A percentile compares a stretch with the other conserved stretches of the same genome.
Evolutionary conservation across 2,888 invertebrate genomes (phyloP).

Genomic region (Brachynemurus nebulosus): DNA sequence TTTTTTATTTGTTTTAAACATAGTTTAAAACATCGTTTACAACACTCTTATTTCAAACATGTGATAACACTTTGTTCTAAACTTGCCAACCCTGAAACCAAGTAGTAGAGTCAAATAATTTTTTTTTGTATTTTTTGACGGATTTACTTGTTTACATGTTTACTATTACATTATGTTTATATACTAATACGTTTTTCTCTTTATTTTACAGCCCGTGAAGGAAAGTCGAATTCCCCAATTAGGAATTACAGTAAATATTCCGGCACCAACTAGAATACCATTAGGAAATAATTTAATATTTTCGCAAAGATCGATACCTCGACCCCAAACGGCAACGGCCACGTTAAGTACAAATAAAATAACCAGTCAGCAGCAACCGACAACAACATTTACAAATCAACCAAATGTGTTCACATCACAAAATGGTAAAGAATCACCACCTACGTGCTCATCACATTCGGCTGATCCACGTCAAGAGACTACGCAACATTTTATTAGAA

Average conservation of each 20-base stretch:
- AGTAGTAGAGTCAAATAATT: too few species aligned
- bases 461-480: too few species aligned
- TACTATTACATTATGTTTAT: too few species aligned
- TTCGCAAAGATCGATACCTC: slow-evolving; percentile 6
- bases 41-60: too few species aligned
- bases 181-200: too few species aligned
- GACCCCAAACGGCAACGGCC: slow-evolving; percentile 8
- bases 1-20: too few species aligned
- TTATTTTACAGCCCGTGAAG: slow-evolving; percentile 23
- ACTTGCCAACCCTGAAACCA: too few species aligned
- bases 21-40: too few species aligned
- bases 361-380: slow-evolving; percentile 3
- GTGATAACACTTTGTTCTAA: too few species aligned
- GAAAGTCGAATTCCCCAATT: slow-evolving; percentile 28
- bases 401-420: slow-evolving; percentile 1
- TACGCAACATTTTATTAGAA: too few species aligned
- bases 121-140: too few species aligned
- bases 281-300: slow-evolving; percentile 1
- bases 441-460: neutral
- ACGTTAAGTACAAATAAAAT: slow-evolving; percentile 1
- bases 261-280: slow-evolving; percentile 6
- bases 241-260: slow-evolving; percentile 22
- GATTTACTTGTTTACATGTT: too few species aligned
- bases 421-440: neutral
- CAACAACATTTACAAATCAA: neutral